Conservation (phyloP, 2,113 vertebrate species). For the Electrona antarctica region DNA sequence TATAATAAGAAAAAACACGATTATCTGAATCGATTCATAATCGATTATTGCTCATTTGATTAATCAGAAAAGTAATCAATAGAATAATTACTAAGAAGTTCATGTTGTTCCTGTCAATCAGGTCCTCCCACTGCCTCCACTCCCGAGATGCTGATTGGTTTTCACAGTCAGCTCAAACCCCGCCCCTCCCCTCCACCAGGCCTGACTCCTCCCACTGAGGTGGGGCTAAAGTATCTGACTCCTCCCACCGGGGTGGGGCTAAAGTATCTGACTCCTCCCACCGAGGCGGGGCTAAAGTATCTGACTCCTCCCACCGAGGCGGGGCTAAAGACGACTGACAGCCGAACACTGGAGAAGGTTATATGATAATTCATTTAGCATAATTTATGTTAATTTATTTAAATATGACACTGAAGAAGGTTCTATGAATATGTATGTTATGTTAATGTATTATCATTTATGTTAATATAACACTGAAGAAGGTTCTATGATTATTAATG, state of each 20-base stretch:
- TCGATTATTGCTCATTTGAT: no score
- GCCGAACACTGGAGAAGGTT: constrained; percentile 77
- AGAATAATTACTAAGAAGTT: no score
- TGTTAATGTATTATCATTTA: no score
- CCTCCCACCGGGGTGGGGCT: no score
- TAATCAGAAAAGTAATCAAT: no score
- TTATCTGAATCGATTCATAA: neutral
- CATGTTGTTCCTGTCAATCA: constrained; percentile 13
- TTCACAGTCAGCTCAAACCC: constrained; percentile 45
- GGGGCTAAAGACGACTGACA: constrained; percentile 66
- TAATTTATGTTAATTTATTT: neutral
- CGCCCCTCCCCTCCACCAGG: constrained; percentile 76
- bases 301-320: constrained; percentile 64
- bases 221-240: constrained; percentile 38
- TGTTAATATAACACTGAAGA: no score
- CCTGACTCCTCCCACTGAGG: constrained; percentile 64
- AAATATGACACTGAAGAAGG: no score
- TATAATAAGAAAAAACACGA: neutral
- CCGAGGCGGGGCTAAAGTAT: constrained; percentile 49
- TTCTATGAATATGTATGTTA: no score
- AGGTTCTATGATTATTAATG: no score
- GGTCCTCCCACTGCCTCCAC: constrained; percentile 26
- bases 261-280: no score
- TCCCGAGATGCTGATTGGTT: constrained; percentile 42
- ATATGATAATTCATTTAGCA: neutral